Conservation (phyloP, 2,797 vertebrate genomes). For the Dicrostonyx torquatus region DNA sequence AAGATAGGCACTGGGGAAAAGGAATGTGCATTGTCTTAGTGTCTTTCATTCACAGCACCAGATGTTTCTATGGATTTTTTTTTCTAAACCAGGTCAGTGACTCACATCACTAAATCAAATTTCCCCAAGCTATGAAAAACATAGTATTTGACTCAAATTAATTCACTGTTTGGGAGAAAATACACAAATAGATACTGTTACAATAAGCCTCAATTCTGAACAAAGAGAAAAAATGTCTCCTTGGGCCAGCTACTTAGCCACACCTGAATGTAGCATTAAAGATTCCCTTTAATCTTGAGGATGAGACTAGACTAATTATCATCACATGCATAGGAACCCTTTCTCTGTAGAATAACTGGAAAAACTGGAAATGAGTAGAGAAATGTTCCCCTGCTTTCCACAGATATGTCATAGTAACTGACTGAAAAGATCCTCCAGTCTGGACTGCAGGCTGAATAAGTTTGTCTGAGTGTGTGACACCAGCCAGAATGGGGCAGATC, state of each 20-base stretch:
- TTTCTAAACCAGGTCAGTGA: conserved; percentile 61
- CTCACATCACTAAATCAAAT: conserved; percentile 76
- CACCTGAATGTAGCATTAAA: background rate
- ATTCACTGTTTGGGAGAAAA: conserved; percentile 69
- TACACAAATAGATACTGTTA: conserved; percentile 55
- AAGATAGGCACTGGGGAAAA: conserved; percentile 20
- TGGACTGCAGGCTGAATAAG: conserved; percentile 42
- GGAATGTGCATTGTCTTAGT: conserved; percentile 49
- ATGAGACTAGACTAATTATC: background rate
- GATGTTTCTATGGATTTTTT: conserved; percentile 77
- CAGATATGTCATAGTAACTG: background rate
- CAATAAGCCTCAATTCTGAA: conserved; percentile 42
- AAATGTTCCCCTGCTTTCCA: conserved; percentile 34
- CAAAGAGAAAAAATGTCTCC: conserved; percentile 38
- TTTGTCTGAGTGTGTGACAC: conserved; percentile 7
- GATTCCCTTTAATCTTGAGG: background rate
- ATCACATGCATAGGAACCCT: background rate
- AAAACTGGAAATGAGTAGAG: background rate
- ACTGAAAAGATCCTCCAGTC: conserved; percentile 52
- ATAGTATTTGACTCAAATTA: conserved; percentile 67
- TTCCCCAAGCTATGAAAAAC: conserved; percentile 53
- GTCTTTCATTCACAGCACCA: conserved; percentile 69
- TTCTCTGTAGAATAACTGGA: conserved; percentile 20
- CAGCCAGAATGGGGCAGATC: conserved; percentile 15
- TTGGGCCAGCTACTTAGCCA: background rate